Evolutionary conservation across 2,113 vertebrate species (phyloP).

Genomic region (Rousettus leschenaultii): DNA sequence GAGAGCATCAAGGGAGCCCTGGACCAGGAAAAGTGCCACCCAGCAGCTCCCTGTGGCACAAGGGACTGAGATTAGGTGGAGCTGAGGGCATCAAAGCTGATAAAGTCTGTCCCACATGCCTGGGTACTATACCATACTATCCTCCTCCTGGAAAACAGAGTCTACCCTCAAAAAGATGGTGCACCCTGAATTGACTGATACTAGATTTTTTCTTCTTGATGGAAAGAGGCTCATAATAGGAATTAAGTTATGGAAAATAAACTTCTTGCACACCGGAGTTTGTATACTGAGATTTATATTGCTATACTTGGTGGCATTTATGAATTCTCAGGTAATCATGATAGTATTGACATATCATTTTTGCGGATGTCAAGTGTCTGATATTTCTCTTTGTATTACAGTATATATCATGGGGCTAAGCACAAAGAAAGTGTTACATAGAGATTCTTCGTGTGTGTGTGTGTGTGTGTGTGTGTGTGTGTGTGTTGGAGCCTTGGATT

Average conservation of each 20-base stretch:
- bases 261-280: not conserved
- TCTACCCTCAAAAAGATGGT: not conserved
- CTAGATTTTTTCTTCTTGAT: not conserved
- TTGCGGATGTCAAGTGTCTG: not conserved
- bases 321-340: not conserved
- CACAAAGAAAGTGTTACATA: not conserved
- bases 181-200: not conserved
- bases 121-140: not conserved
- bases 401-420: not conserved
- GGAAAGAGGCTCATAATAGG: not conserved
- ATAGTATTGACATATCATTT: not conserved
- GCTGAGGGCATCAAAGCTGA: not conserved
- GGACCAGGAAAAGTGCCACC: not conserved
- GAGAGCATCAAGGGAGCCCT: not conserved
- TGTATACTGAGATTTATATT: not conserved
- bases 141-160: not conserved
- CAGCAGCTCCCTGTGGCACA: not conserved
- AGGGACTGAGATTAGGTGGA: not conserved
- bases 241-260: not conserved
- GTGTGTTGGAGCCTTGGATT: not conserved
- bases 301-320: not conserved
- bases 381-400: not conserved
- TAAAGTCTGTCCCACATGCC: not conserved
- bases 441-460: not conserved
- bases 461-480: not conserved